Evolutionary conservation across 2,888 invertebrate species (phyloP).

Genomic region (Amblyteles armatorius): DNA sequence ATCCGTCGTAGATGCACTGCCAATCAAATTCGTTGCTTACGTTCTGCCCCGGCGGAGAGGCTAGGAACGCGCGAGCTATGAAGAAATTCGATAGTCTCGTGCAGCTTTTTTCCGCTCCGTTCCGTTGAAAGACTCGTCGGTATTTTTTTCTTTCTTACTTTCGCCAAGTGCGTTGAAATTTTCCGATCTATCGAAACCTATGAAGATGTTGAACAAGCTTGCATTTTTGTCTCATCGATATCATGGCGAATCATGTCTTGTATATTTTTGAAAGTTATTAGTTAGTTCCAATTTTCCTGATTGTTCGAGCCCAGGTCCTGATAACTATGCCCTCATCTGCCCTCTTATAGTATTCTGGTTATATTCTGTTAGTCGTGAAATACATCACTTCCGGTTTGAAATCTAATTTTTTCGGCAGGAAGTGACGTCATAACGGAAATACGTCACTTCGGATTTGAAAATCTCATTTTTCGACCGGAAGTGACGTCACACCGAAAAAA

Average conservation of each 20-base stretch:
- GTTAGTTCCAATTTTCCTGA: too few relatives aligned
- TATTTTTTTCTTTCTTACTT: background rate
- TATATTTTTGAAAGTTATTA: too few relatives aligned
- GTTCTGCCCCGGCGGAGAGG: background rate
- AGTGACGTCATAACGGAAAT: too few relatives aligned
- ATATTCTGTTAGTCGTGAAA: too few relatives aligned
- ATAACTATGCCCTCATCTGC: too few relatives aligned
- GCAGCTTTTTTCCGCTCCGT: slow-evolving; percentile 21
- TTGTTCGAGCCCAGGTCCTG: too few relatives aligned
- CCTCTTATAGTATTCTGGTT: too few relatives aligned
- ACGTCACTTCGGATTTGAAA: too few relatives aligned
- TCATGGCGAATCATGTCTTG: background rate
- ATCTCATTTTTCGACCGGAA: too few relatives aligned
- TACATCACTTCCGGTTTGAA: too few relatives aligned
- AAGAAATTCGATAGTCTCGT: slow-evolving; percentile 38
- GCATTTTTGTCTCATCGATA: background rate
- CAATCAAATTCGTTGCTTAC: slow-evolving; percentile 70
- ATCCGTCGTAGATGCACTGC: slow-evolving; percentile 67
- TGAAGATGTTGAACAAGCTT: slow-evolving; percentile 11
- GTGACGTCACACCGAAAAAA: too few relatives aligned
- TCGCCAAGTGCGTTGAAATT: background rate
- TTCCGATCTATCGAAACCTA: background rate
- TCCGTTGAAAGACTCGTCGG: slow-evolving; percentile 12
- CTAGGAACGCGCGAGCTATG: background rate
- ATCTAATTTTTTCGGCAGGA: too few relatives aligned